Conservation (phyloP, 1,140 invertebrate genomes). For the Zaprionus taronus region DNA sequence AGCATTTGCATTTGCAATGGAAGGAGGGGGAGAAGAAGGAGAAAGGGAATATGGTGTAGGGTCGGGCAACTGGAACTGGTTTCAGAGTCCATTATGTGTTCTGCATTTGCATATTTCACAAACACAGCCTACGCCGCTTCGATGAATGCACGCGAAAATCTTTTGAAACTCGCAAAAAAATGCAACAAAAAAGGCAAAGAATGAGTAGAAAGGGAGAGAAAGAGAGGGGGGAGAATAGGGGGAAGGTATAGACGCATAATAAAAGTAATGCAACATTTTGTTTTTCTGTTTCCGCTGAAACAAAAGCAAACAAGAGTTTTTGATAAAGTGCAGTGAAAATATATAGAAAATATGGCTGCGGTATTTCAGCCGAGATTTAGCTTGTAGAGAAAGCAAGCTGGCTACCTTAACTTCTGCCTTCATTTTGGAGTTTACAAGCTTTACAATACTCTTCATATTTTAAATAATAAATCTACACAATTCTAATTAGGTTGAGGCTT, state of each 20-base stretch:
- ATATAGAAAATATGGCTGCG: slow-evolving; percentile 14
- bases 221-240: too few relatives aligned
- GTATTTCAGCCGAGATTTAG: neutral
- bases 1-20: slow-evolving; percentile 27
- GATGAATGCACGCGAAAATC: slow-evolving; percentile 8
- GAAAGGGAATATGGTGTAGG: neutral
- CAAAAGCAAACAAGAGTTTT: slow-evolving; percentile 31
- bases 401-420: neutral
- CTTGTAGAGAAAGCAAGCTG: neutral
- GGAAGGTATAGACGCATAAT: slow-evolving; percentile 25
- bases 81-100: slow-evolving; percentile 7
- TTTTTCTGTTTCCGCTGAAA: slow-evolving; percentile 30
- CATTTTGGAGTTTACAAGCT: slow-evolving; percentile 8
- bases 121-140: neutral
- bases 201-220: neutral
- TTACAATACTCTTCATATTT: neutral
- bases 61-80: neutral
- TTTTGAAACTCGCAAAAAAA: neutral
- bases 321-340: slow-evolving; percentile 23
- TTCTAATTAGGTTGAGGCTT: neutral
- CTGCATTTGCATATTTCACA: slow-evolving; percentile 5
- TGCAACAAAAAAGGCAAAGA: neutral
- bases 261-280: slow-evolving; percentile 36
- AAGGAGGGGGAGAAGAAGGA: neutral
- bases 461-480: neutral